These are phyloP conservation scores for Drosophila guanche DNA, from an alignment of 1,140 invertebrate genomes.

Conservation along the genomic window DNA sequence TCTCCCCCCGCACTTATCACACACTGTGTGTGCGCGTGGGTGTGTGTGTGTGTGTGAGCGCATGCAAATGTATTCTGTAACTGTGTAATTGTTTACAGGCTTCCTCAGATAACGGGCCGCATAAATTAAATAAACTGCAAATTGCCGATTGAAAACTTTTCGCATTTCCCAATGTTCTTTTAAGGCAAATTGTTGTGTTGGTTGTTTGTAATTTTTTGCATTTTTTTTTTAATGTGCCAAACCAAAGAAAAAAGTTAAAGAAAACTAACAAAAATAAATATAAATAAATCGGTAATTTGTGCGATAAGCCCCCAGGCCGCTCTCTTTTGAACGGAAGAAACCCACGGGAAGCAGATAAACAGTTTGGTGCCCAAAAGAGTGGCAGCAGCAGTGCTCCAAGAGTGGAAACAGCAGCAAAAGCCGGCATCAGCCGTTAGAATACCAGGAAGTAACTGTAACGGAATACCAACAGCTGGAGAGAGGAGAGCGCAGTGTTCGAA, in stretches of 20 bases:
- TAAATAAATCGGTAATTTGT: slow-evolving; percentile 24
- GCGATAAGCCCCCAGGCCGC: slow-evolving; percentile 32
- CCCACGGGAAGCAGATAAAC: slow-evolving; percentile 50
- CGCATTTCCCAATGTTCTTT: slow-evolving; percentile 23
- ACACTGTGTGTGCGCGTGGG: neutral
- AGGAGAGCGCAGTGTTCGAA: no score
- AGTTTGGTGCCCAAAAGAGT: slow-evolving; percentile 1
- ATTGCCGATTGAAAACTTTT: slow-evolving; percentile 45
- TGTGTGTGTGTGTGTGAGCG: slow-evolving; percentile 11
- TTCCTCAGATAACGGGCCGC: slow-evolving; percentile 52
- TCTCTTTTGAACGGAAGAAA: slow-evolving; percentile 9
- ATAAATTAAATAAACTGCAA: slow-evolving; percentile 53
- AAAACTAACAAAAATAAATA: neutral
- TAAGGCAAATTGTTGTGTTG: neutral
- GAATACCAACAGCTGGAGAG: neutral
- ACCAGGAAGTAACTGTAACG: neutral
- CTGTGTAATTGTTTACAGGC: slow-evolving; percentile 42
- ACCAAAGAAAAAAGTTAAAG: no score
- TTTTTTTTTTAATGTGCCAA: slow-evolving; percentile 7
- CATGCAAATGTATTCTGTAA: neutral
- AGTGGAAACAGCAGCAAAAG: slow-evolving; percentile 18
- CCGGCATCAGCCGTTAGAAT: neutral
- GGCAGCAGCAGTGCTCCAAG: no score
- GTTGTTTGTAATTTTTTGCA: slow-evolving; percentile 27
- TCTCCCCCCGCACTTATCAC: neutral